Percentiles rank a stretch among this genome's conserved stretches.
Evolutionary conservation across 2,113 vertebrate species (phyloP).

Genomic region (Passer montanus): DNA sequence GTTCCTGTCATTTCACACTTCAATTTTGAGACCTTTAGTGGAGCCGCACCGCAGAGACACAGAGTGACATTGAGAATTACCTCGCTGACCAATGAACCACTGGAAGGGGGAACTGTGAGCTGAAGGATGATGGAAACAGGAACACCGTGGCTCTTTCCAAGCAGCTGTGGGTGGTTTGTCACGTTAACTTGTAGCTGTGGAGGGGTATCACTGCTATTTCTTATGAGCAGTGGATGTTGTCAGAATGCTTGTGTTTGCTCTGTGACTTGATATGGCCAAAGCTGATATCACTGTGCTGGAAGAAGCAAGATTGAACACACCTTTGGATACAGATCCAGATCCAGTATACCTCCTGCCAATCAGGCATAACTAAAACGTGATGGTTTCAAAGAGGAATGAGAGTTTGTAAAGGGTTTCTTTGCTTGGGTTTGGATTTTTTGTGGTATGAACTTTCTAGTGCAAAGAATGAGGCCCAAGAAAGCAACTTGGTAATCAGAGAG

Average conservation of each 20-base stretch:
- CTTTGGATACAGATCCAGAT: not conserved
- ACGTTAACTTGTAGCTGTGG: fast-evolving
- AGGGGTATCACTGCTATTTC: not conserved
- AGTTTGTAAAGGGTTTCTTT: not conserved
- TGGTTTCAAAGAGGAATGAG: not conserved
- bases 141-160: not conserved
- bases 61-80: not conserved
- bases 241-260: not conserved
- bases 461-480: not conserved
- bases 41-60: not conserved
- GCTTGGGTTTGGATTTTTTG: not conserved
- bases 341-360: not conserved
- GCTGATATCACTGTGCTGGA: not conserved
- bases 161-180: not conserved
- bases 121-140: not conserved
- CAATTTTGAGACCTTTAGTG: not conserved
- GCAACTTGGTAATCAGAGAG: not conserved
- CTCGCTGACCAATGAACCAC: not conserved
- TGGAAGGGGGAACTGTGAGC: not conserved
- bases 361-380: not conserved
- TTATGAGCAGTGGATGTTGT: not conserved
- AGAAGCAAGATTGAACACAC: not conserved
- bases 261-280: not conserved
- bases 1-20: constrained; percentile 4
- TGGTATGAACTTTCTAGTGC: not conserved